phyloP scores from a whole-genome alignment of 1,140 invertebrate genomes.

The Brachionus rubens region DNA sequence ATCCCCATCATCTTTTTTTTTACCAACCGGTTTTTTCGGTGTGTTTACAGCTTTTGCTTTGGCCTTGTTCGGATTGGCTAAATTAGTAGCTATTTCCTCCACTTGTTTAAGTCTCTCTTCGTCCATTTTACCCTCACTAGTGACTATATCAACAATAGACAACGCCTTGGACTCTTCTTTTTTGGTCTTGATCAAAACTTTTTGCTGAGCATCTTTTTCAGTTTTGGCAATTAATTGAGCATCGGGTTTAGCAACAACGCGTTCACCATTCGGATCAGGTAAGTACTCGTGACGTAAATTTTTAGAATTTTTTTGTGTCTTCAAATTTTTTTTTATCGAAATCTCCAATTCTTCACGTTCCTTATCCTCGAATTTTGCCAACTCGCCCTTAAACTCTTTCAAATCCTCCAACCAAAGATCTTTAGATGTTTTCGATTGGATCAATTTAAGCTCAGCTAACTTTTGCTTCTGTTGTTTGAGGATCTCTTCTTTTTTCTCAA shows the following conservation, averaged over 20 bases:
- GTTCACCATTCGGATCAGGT: constrained; percentile 12
- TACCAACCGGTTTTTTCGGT: neutral
- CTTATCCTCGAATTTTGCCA: constrained; percentile 11
- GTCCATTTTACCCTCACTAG: neutral
- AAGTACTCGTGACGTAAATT: constrained; percentile 11
- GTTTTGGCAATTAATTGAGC: constrained; percentile 6
- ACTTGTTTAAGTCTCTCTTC: neutral
- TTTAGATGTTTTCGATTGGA: constrained; percentile 68
- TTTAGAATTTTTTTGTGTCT: constrained; percentile 15
- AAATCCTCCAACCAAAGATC: constrained; percentile 86
- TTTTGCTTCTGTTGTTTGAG: constrained; percentile 80
- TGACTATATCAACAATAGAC: neutral
- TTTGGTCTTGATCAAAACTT: neutral
- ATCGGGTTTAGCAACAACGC: constrained; percentile 18
- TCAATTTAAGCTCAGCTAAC: constrained; percentile 56
- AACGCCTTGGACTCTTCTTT: constrained; percentile 4
- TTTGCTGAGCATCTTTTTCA: constrained; percentile 29
- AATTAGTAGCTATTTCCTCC: neutral
- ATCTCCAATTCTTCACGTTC: constrained; percentile 19
- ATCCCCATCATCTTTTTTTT: neutral
- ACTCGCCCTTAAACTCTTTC: constrained; percentile 66
- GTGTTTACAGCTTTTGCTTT: constrained; percentile 1
- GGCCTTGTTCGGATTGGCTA: constrained; percentile 16
- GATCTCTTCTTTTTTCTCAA: constrained; percentile 87
- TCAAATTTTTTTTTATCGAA: constrained; percentile 7